Evolutionary conservation across 2,797 vertebrate species (phyloP).

Genomic region (Percopsis omiscomaycus): DNA sequence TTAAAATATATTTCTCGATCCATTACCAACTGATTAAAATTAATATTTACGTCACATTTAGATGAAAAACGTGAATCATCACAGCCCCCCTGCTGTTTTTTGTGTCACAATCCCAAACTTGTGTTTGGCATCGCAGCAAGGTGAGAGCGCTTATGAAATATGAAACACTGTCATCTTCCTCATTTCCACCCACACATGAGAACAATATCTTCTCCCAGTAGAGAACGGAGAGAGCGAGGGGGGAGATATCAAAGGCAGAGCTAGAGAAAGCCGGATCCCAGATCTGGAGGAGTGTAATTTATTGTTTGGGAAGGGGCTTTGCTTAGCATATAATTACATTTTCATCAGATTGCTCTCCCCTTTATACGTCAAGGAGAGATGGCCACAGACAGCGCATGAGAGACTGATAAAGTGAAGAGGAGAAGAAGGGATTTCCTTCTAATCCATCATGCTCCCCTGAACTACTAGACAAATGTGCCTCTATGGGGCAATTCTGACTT

Average conservation of each 20-base stretch:
- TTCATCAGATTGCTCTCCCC: slow-evolving; percentile 20
- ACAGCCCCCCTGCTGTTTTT: neutral
- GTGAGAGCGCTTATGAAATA: slow-evolving; percentile 35
- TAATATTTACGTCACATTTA: slow-evolving; percentile 1
- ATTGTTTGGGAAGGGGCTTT: slow-evolving; percentile 18
- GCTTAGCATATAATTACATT: slow-evolving; percentile 23
- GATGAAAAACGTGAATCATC: neutral
- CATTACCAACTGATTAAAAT: neutral
- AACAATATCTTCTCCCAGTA: slow-evolving; percentile 25
- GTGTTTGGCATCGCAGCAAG: slow-evolving; percentile 29
- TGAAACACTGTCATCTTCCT: slow-evolving; percentile 37
- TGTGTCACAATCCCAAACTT: slow-evolving; percentile 8
- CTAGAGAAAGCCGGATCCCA: slow-evolving; percentile 7
- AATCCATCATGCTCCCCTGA: slow-evolving; percentile 27
- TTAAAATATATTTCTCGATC: slow-evolving; percentile 12
- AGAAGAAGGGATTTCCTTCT: slow-evolving; percentile 15
- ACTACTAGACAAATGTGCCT: slow-evolving; percentile 26
- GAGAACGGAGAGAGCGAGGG: slow-evolving; percentile 11
- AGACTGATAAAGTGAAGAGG: slow-evolving; percentile 7
- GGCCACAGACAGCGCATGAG: slow-evolving; percentile 2
- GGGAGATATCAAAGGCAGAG: slow-evolving; percentile 15
- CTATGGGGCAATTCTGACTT: slow-evolving; percentile 28
- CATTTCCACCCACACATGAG: slow-evolving; percentile 17
- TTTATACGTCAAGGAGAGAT: slow-evolving; percentile 30
- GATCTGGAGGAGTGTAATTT: slow-evolving; percentile 16